These are phyloP conservation scores for Morone chrysops DNA, from an alignment of 2,113 vertebrate species.

Conservation along the genomic window DNA sequence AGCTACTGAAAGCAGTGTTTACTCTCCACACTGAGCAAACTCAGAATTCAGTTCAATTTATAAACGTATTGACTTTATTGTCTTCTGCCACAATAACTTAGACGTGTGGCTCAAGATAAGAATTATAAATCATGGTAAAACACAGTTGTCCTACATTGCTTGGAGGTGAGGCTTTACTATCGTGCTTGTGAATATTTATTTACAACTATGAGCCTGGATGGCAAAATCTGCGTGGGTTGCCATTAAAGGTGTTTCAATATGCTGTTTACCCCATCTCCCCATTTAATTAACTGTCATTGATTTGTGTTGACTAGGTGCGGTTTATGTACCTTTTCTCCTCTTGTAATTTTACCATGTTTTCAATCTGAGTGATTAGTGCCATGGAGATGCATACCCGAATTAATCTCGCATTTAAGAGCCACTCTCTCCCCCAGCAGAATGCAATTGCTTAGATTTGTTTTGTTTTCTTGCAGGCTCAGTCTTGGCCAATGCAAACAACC, in stretches of 20 bases:
- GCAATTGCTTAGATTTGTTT: constrained; percentile 68
- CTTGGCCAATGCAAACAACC: constrained; percentile 55
- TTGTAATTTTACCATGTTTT: constrained; percentile 63
- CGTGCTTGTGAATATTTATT: constrained; percentile 56
- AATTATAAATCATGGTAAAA: constrained; percentile 44
- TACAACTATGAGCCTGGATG: constrained; percentile 48
- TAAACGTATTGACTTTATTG: constrained; percentile 49
- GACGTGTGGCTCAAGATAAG: constrained; percentile 43
- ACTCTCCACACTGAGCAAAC: constrained; percentile 30
- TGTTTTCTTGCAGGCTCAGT: constrained; percentile 52
- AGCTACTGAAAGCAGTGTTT: constrained; percentile 34
- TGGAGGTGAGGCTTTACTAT: constrained; percentile 47
- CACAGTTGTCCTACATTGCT: constrained; percentile 21
- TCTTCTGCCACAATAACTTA: constrained; percentile 20
- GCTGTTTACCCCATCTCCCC: constrained; percentile 70
- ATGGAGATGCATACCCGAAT: constrained; percentile 55
- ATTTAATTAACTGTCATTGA: constrained; percentile 80
- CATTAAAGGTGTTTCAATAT: constrained; percentile 64
- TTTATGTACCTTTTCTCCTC: constrained; percentile 68
- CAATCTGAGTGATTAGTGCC: constrained; percentile 51
- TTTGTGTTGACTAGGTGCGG: constrained; percentile 64
- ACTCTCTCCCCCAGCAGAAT: constrained; percentile 38
- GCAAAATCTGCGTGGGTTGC: constrained; percentile 46
- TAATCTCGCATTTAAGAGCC: constrained; percentile 71
- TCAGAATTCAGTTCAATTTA: constrained; percentile 37